Percentiles rank a stretch among this genome's conserved stretches.
These are phyloP conservation scores for Chelmon rostratus DNA, from an alignment of 2,797 vertebrate genomes.

Conservation along the genomic window DNA sequence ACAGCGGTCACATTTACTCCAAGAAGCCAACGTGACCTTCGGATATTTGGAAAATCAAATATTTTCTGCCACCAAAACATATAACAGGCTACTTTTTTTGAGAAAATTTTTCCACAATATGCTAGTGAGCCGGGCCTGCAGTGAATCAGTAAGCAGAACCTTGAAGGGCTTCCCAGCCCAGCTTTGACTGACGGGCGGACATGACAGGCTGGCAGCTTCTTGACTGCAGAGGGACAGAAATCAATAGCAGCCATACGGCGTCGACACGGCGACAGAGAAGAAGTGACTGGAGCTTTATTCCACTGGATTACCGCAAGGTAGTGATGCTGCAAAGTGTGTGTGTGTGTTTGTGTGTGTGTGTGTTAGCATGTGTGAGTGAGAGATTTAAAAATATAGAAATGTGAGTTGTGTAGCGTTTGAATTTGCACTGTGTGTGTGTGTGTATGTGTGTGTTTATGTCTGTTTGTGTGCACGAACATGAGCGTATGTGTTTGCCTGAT, in stretches of 20 bases:
- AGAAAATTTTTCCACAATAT: neutral
- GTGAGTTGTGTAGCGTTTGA: neutral
- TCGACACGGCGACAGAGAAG: slow-evolving; percentile 51
- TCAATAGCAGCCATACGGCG: slow-evolving; percentile 77
- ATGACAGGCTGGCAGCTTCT: slow-evolving; percentile 78
- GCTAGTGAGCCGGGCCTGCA: slow-evolving; percentile 42
- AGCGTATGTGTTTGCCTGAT: slow-evolving; percentile 14
- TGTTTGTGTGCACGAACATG: neutral
- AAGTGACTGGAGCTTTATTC: slow-evolving; percentile 71
- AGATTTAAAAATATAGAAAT: neutral
- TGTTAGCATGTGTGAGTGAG: neutral
- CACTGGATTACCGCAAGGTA: slow-evolving; percentile 72
- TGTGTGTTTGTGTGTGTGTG: neutral
- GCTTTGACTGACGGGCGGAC: slow-evolving; percentile 75
- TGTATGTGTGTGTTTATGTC: slow-evolving; percentile 4
- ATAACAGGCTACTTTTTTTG: neutral
- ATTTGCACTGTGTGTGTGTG: neutral
- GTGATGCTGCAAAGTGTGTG: slow-evolving; percentile 33
- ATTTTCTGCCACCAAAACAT: neutral
- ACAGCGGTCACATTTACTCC: too few relatives aligned
- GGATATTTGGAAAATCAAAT: too few relatives aligned
- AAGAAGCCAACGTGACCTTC: neutral
- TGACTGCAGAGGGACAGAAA: slow-evolving; percentile 75
- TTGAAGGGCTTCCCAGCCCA: slow-evolving; percentile 21
- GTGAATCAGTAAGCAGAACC: slow-evolving; percentile 25